Percentiles rank a stretch among this genome's conserved stretches.
phyloP scores from a whole-genome alignment of 1,140 invertebrate species.

The Drosophila athabasca region DNA sequence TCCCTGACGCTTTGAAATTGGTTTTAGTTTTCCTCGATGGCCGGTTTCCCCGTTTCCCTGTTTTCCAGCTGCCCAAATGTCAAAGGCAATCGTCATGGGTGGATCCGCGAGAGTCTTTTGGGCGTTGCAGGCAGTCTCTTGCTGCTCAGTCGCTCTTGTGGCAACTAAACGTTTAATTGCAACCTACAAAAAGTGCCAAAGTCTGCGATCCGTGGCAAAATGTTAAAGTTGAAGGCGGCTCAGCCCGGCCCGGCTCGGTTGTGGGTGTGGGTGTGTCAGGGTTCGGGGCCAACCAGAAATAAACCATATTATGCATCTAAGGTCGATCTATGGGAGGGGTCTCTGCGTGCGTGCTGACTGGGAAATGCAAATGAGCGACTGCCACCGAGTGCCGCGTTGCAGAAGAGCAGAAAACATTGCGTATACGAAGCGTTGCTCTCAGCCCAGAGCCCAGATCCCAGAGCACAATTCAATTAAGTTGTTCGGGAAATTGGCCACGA shows the following conservation, averaged over 20 bases:
- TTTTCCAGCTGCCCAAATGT: constrained; percentile 62
- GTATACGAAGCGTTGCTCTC: constrained; percentile 50
- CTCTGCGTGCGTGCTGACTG: constrained; percentile 43
- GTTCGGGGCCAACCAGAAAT: constrained; percentile 15
- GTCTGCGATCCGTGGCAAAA: constrained; percentile 50
- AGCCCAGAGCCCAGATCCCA: constrained; percentile 29
- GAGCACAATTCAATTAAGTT: constrained; percentile 74
- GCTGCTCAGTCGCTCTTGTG: no score
- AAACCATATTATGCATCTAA: constrained; percentile 48
- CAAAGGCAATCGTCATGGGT: constrained; percentile 77
- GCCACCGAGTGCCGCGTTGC: no score
- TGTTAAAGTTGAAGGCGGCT: constrained; percentile 68
- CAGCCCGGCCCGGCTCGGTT: no score
- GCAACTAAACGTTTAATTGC: constrained; percentile 60
- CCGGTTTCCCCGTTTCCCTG: constrained; percentile 8
- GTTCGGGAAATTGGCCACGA: constrained; percentile 65
- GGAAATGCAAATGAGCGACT: constrained; percentile 41
- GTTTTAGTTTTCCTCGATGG: constrained; percentile 35
- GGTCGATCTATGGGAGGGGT: constrained; percentile 29
- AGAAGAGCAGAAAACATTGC: constrained; percentile 40
- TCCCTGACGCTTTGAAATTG: constrained; percentile 60
- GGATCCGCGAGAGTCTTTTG: constrained; percentile 50
- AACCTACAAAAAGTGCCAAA: constrained; percentile 28
- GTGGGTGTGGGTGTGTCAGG: constrained; percentile 39
- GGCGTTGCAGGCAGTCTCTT: constrained; percentile 31